Conservation (phyloP, 2,888 invertebrate genomes). For the Ormia ochracea region DNA sequence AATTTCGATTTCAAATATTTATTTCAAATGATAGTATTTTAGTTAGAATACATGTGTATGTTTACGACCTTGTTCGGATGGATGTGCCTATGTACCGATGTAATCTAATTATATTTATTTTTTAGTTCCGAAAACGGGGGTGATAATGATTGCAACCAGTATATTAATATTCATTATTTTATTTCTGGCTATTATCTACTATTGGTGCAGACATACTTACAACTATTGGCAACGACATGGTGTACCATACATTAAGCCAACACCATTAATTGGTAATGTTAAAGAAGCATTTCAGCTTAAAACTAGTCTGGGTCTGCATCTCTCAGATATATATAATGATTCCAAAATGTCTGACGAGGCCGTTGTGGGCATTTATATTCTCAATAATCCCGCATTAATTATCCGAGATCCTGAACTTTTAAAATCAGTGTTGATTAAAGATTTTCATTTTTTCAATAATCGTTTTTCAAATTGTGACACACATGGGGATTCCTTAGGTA, state of each 20-base stretch:
- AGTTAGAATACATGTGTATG: not conserved
- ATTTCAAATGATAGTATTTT: no score
- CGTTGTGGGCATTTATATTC: constrained; percentile 75
- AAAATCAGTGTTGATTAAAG: constrained; percentile 77
- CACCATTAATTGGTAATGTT: constrained; percentile 77
- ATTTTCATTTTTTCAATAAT: constrained; percentile 76
- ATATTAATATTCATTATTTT: constrained; percentile 65
- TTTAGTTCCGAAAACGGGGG: not conserved
- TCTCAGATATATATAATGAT: constrained; percentile 74
- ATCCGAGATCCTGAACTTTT: constrained; percentile 77
- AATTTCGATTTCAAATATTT: no score
- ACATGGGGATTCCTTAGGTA: constrained; percentile 74
- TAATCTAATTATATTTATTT: no score
- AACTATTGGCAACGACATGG: constrained; percentile 74
- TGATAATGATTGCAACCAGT: constrained; percentile 66
- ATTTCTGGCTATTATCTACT: constrained; percentile 63
- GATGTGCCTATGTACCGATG: not conserved
- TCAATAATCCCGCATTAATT: constrained; percentile 77
- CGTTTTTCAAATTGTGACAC: constrained; percentile 70
- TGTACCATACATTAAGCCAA: constrained; percentile 73
- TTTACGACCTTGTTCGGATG: not conserved
- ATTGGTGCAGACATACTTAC: constrained; percentile 74
- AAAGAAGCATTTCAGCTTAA: constrained; percentile 69
- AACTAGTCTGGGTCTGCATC: constrained; percentile 70
- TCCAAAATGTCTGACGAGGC: constrained; percentile 67